Percentiles rank a stretch among this genome's conserved stretches.
Evolutionary conservation across 2,888 invertebrate species (phyloP).

Genomic region (Schizotus pectinicornis): DNA sequence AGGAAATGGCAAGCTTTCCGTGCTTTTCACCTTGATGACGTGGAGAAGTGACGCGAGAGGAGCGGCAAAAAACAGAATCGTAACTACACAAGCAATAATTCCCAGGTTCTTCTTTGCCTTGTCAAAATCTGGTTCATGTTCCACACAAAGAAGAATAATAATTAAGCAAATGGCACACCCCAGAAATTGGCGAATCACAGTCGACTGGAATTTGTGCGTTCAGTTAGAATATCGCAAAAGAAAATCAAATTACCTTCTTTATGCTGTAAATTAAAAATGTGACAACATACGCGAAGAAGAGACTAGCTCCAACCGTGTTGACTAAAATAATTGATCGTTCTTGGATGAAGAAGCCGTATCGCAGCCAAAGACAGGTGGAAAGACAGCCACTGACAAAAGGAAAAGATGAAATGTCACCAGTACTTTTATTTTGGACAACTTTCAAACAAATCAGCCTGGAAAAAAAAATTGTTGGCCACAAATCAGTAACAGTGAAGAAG

Average conservation of each 20-base stretch:
- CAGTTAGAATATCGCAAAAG: neutral
- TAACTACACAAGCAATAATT: slow-evolving; percentile 72
- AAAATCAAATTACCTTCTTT: slow-evolving; percentile 64
- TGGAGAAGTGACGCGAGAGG: slow-evolving; percentile 81
- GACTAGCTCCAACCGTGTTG: slow-evolving; percentile 73
- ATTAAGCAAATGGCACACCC: slow-evolving; percentile 62
- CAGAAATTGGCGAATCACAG: slow-evolving; percentile 68
- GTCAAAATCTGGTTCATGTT: slow-evolving; percentile 62
- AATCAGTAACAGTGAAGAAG: neutral
- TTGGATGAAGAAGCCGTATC: slow-evolving; percentile 77
- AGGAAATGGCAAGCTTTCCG: slow-evolving; percentile 87
- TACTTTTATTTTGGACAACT: slow-evolving; percentile 75
- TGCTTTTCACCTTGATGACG: slow-evolving; percentile 79
- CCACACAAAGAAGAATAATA: slow-evolving; percentile 65
- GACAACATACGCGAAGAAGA: slow-evolving; percentile 73
- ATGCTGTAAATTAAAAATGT: slow-evolving; percentile 77
- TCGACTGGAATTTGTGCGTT: slow-evolving; percentile 53
- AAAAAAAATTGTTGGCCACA: slow-evolving; percentile 41
- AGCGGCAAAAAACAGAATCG: slow-evolving; percentile 81
- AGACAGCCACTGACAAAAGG: slow-evolving; percentile 80
- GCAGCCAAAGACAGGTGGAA: slow-evolving; percentile 80
- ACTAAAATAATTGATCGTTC: slow-evolving; percentile 77
- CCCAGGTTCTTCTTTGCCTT: slow-evolving; percentile 70
- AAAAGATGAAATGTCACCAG: slow-evolving; percentile 77
- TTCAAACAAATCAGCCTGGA: slow-evolving; percentile 78